These are phyloP conservation scores for Drosophila seguyi DNA, from an alignment of 1,140 invertebrate genomes.

Conservation along the genomic window DNA sequence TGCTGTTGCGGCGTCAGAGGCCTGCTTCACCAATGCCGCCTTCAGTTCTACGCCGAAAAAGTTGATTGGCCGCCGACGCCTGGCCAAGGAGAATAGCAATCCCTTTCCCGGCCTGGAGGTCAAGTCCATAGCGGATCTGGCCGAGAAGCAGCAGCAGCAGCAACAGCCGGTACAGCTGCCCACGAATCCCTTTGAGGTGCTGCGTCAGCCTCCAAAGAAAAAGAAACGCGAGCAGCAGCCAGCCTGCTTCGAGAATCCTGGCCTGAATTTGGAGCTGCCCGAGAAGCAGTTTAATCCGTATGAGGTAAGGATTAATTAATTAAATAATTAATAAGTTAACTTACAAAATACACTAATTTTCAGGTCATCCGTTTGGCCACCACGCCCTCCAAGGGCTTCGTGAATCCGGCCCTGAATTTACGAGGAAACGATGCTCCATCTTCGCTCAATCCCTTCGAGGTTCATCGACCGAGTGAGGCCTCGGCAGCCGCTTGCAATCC, in stretches of 20 bases:
- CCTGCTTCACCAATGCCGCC: conserved; percentile 79
- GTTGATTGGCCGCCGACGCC: conserved; percentile 57
- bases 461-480: conserved; percentile 62
- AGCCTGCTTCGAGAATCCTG: conserved; percentile 83
- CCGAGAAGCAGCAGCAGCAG: conserved; percentile 10
- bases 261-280: conserved; percentile 78
- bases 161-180: conserved; percentile 15
- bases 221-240: conserved; percentile 69
- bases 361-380: conserved; percentile 65
- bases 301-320: conserved; percentile 52
- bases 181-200: conserved; percentile 79
- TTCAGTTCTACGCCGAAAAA: conserved; percentile 82
- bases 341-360: no score
- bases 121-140: conserved; percentile 77
- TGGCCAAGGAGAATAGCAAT: conserved; percentile 57
- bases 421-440: conserved; percentile 62
- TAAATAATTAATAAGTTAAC: no score
- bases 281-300: conserved; percentile 84
- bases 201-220: conserved; percentile 80
- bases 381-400: conserved; percentile 68
- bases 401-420: conserved; percentile 78
- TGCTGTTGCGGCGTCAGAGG: conserved; percentile 25
- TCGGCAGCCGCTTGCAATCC: conserved; percentile 46
- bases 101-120: conserved; percentile 71
- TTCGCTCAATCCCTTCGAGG: conserved; percentile 80